These are phyloP conservation scores for Galeopsomyia nigrocyanea DNA, from an alignment of 2,888 invertebrate species.

Conservation along the genomic window DNA sequence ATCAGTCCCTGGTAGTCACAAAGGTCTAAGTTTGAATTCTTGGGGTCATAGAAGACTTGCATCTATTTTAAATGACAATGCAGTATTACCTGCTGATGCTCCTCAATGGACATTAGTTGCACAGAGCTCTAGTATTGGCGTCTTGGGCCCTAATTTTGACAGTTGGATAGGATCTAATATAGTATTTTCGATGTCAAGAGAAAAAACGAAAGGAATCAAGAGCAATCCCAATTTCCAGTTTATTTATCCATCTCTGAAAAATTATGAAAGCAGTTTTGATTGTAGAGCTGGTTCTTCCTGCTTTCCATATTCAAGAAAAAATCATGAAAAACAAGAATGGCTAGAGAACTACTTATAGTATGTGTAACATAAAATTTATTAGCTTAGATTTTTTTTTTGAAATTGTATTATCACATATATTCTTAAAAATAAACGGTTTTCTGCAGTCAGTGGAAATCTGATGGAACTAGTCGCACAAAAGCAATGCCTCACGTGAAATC, in stretches of 20 bases:
- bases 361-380: conserved; percentile 62
- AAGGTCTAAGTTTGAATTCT: conserved; percentile 68
- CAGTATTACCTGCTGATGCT: conserved; percentile 70
- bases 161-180: conserved; percentile 86
- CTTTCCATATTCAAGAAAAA: conserved; percentile 85
- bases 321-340: conserved; percentile 89
- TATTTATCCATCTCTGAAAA: conserved; percentile 85
- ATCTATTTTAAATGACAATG: conserved; percentile 74
- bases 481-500: conserved; percentile 98
- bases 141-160: conserved; percentile 77
- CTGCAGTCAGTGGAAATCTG: conserved; percentile 87
- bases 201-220: conserved; percentile 71
- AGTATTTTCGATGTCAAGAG: conserved; percentile 74
- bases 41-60: conserved; percentile 75
- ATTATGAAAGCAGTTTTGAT: conserved; percentile 88
- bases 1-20: conserved; percentile 88
- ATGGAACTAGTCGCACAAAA: conserved; percentile 76
- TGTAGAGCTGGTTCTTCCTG: conserved; percentile 89
- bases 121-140: conserved; percentile 94
- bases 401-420: conserved; percentile 20
- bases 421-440: conserved; percentile 13
- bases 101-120: conserved; percentile 80
- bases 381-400: neutral
- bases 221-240: conserved; percentile 73
- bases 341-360: conserved; percentile 82